Conservation (phyloP, 1,140 invertebrate genomes). For the Trachymyrmex cornetzi region DNA sequence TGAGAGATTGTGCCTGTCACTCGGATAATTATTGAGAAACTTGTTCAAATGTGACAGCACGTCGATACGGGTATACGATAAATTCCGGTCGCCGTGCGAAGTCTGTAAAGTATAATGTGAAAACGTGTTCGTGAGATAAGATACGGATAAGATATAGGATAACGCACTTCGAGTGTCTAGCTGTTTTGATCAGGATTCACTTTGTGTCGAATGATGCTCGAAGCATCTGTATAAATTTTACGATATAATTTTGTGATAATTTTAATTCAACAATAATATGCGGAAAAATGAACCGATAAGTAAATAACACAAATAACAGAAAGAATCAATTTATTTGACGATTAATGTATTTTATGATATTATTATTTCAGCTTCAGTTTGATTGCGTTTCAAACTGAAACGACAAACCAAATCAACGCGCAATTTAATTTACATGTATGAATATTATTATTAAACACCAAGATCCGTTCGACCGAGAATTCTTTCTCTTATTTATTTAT, state of each 20-base stretch:
- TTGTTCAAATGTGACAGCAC: slow-evolving; percentile 10
- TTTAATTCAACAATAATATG: not conserved
- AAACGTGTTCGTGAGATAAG: slow-evolving; percentile 34
- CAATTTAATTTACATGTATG: no score
- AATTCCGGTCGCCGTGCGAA: slow-evolving; percentile 18
- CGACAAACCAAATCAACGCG: no score
- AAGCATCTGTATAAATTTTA: not conserved
- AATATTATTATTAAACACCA: no score
- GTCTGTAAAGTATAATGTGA: slow-evolving; percentile 15
- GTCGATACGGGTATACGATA: not conserved
- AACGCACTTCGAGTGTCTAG: not conserved
- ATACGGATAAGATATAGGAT: slow-evolving; percentile 58
- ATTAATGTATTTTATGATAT: no score
- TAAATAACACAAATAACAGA: no score
- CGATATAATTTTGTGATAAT: not conserved
- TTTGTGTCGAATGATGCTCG: not conserved
- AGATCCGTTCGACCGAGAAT: no score
- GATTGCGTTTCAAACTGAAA: no score
- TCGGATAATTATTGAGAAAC: slow-evolving; percentile 30
- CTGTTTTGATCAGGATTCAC: slow-evolving; percentile 4
- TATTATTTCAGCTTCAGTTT: no score
- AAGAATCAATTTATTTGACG: no score
- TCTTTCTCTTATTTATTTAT: no score
- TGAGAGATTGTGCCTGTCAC: not conserved
- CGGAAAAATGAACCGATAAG: no score